Evolutionary conservation across 37 sponge, comb jelly and placozoan genomes (phyloP).

Genomic region (Petrosia ficiformis): DNA sequence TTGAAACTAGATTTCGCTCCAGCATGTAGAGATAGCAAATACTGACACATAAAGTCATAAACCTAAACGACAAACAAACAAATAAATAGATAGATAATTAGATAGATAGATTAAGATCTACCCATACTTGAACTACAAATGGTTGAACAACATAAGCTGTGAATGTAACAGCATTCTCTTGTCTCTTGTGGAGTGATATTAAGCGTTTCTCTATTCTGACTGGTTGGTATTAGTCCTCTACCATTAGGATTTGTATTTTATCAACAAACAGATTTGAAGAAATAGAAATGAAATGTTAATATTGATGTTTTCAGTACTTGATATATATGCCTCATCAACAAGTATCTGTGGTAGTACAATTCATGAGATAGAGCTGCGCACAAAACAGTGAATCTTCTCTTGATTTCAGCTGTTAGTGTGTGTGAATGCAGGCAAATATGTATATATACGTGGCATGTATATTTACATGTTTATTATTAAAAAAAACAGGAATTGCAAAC

Average conservation of each 20-base stretch:
- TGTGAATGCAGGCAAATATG: no score
- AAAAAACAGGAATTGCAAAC: no score
- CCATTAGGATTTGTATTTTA: constrained; percentile 18
- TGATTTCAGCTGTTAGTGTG: no score
- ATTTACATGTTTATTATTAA: no score
- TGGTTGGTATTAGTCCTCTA: constrained; percentile 22
- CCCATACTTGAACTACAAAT: constrained; percentile 61
- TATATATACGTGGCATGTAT: no score
- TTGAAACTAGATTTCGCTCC: constrained; percentile 51
- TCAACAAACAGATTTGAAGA: constrained; percentile 41
- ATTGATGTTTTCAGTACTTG: no score
- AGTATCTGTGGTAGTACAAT: constrained; percentile 24
- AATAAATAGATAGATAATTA: no score
- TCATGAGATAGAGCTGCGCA: constrained; percentile 32
- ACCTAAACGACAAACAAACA: constrained; percentile 40
- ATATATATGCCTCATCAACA: constrained; percentile 32
- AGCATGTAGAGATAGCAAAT: constrained; percentile 49
- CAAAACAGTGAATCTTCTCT: background rate
- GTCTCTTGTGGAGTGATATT: constrained; percentile 1
- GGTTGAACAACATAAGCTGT: no score
- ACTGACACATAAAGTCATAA: constrained; percentile 54
- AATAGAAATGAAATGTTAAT: background rate
- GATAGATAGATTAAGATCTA: no score
- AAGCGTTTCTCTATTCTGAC: no score
- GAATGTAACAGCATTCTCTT: constrained; percentile 7